Evolutionary conservation across 2,113 vertebrate species (phyloP), one percentile per base, ranked within the genome.

Genomic region (Hippocampus abdominalis): DNA sequence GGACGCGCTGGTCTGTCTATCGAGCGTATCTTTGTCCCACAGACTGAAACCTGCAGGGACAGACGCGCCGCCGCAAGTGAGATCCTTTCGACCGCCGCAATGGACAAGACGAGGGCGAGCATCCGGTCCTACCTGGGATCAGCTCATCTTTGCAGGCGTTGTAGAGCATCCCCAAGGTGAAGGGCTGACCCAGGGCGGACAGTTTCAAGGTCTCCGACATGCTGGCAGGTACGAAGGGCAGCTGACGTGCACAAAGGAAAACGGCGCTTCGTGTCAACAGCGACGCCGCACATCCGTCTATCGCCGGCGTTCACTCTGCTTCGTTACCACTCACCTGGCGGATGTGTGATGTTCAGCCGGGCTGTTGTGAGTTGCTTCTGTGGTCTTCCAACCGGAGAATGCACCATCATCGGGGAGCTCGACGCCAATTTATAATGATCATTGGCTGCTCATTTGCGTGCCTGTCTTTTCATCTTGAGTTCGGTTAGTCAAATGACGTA

Each of bases 151-250:
- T 60, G 23, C 57, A n/a, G 3, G 57, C 57, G 18, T 29, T n/a
- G 11, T 60, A 60, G 12, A 60, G 29, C 57, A 60, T 60, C 25
- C 57, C 57, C 21, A 60, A 60, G 57, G 57, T 60, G 57, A 60
- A 60, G 21, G 57, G 57, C 20, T 8, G 57, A 15, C 57, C 57
- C 57, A 60, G 12, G 8, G 57, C 57, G 16, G 57, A 2, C 57
- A 60, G 3, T 32, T 25, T 27, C 3, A 60, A 0, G 1, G 18
- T 51, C 2, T 51, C 49, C 0, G 49, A 8, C 18, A 51, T 51
- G 7, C 49, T 51, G 20, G 49, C 18, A 21, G 18, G 21, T 51
- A 20, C 4, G 49, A 51, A 51, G 20, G 7, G 20, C 9, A 51
- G 18, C 49, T 51, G 49, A 7, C 5, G 8, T 20, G 20, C 49